phyloP scores from a whole-genome alignment of 2,888 invertebrate genomes.

The Papilio elwesi region DNA sequence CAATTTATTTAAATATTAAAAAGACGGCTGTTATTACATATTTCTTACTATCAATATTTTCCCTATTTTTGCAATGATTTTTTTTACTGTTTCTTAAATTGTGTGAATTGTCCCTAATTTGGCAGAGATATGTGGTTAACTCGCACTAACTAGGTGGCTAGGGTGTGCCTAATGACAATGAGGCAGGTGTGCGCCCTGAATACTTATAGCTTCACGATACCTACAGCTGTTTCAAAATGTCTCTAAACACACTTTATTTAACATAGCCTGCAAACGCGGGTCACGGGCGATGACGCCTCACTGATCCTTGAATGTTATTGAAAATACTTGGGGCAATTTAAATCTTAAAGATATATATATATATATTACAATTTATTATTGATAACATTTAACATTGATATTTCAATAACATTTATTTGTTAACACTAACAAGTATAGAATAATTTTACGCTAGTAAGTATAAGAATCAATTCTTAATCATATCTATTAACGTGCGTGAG shows the following conservation, averaged over 20 bases:
- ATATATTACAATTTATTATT: slow-evolving; percentile 6
- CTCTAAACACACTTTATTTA: slow-evolving; percentile 39
- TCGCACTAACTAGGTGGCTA: slow-evolving; percentile 17
- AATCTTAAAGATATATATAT: neutral
- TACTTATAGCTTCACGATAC: slow-evolving; percentile 44
- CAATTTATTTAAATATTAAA: no score
- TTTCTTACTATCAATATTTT: no score
- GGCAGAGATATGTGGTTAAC: neutral
- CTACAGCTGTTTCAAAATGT: slow-evolving; percentile 38
- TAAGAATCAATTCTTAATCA: no score
- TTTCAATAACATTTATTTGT: neutral
- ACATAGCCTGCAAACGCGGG: slow-evolving; percentile 42
- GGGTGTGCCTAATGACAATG: slow-evolving; percentile 43
- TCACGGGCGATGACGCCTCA: slow-evolving; percentile 44
- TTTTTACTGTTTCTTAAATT: neutral
- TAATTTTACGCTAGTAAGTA: no score
- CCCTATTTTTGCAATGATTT: no score
- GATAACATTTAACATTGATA: slow-evolving; percentile 6
- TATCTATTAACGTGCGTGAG: no score
- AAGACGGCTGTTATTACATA: no score
- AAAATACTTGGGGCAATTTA: slow-evolving; percentile 15
- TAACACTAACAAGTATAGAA: no score
- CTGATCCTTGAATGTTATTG: slow-evolving; percentile 15
- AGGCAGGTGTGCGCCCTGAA: slow-evolving; percentile 48
- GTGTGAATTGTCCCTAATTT: neutral